These are phyloP conservation scores for Medauroidea extradentata DNA, from an alignment of 1,140 invertebrate genomes.

Conservation along the genomic window DNA sequence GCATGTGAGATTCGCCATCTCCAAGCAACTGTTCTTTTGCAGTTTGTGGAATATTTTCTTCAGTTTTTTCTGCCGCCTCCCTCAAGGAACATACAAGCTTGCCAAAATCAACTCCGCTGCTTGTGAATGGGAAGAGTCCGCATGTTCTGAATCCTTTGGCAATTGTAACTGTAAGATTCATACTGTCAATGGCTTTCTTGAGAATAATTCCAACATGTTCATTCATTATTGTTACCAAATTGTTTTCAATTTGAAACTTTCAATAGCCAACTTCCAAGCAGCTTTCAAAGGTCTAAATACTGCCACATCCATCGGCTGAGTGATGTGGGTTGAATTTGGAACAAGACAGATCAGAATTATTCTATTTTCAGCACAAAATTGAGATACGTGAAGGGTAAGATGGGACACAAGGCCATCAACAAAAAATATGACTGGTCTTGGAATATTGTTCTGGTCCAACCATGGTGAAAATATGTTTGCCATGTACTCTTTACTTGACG, in stretches of 20 bases:
- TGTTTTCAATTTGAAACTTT: conserved; percentile 10
- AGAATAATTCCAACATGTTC: conserved; percentile 33
- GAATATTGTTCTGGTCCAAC: too few relatives aligned
- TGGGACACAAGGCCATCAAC: too few relatives aligned
- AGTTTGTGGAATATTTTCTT: too few relatives aligned
- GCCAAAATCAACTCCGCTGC: conserved; percentile 30
- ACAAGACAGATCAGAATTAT: neutral
- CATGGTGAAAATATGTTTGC: too few relatives aligned
- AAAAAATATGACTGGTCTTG: too few relatives aligned
- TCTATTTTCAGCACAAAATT: too few relatives aligned
- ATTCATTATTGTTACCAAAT: conserved; percentile 29
- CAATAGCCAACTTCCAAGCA: conserved; percentile 32
- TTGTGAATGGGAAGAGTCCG: conserved; percentile 34
- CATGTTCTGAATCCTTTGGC: conserved; percentile 34
- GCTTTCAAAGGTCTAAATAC: conserved; percentile 36
- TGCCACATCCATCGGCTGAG: conserved; percentile 40
- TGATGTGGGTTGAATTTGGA: conserved; percentile 42
- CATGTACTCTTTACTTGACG: too few relatives aligned
- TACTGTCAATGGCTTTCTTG: conserved; percentile 21
- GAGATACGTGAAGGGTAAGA: too few relatives aligned
- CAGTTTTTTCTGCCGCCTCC: too few relatives aligned
- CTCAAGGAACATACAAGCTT: conserved; percentile 9
- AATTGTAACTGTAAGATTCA: conserved; percentile 24
- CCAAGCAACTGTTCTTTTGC: too few relatives aligned
- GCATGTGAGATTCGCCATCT: too few relatives aligned